Evolutionary conservation across 2,113 vertebrate genomes (phyloP), one percentile per base, ranked within the genome.

Genomic region (Toxotes jaculatrix): DNA sequence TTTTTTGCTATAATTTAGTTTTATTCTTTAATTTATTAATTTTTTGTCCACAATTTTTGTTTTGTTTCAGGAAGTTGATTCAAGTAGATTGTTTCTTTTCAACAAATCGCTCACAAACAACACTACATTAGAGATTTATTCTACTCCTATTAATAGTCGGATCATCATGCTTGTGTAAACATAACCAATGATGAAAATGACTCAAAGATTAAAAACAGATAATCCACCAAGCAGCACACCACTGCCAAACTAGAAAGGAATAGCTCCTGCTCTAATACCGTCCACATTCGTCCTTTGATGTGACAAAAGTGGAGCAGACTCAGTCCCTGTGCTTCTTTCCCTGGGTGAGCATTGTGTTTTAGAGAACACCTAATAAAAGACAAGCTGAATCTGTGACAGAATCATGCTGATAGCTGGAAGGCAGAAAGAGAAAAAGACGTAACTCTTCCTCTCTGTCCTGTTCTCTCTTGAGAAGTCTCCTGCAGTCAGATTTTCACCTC

Each of bases 331-430:
- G 43, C 63, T 72, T n/a, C 43, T 36, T 60, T 36, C 65, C 69
- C 75, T n/a, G 43, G 14, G 51, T 72, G 1, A 66, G 60, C 61
- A 21, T 72, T 79, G 71, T 74, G 74, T 80, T 40, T 17, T 47
- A 74, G 66, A 70, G 61, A 60, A 42, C 60, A 77, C 73, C 65
- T 77, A 73, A 87, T 83, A 80, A 86, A 92, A 80, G 83, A 80
- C 11, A 40, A 85, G 77, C 60, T 40, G 23, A 84, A 71, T 87
- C 83, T 76, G 79, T 69, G 67, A 80, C 84, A 77, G 78, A 77
- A 64, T 79, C 74, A 51, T 42, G 49, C 77, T 87, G 85, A 80
- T 76, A 66, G 81, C 49, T 82, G 69, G 59, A 63, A 69, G 57
- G 49, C 40, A 59, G 32, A 47, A 31, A 51, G 17, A 68, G 0